These are phyloP conservation scores for Pilophorus perplexus DNA, from an alignment of 2,888 invertebrate genomes.

Conservation along the genomic window DNA sequence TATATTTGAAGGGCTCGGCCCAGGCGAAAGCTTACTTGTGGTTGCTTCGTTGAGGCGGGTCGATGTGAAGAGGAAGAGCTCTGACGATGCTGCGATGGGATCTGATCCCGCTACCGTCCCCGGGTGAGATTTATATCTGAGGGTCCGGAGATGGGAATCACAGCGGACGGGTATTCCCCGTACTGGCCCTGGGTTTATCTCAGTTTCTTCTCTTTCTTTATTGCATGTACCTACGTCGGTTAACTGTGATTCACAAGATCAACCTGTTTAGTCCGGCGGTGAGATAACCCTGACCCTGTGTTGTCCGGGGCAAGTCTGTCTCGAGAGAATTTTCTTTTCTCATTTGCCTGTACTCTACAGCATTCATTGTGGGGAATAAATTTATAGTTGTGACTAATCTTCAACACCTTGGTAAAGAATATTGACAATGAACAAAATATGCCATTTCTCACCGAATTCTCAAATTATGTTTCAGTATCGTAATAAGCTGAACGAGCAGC, in stretches of 20 bases:
- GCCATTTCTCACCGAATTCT: background rate
- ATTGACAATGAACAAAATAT: too few relatives aligned
- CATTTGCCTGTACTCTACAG: too few relatives aligned
- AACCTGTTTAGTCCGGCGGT: too few relatives aligned
- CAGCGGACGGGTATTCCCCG: background rate
- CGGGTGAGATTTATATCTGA: background rate
- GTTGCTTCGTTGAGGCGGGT: too few relatives aligned
- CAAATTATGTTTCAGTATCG: slow-evolving; percentile 76
- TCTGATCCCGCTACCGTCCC: background rate
- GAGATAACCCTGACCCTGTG: too few relatives aligned
- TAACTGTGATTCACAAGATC: background rate
- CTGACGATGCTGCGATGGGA: background rate
- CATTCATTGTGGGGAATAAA: too few relatives aligned
- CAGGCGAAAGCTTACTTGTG: too few relatives aligned
- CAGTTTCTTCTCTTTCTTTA: background rate
- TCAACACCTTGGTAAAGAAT: too few relatives aligned
- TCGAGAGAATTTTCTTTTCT: background rate
- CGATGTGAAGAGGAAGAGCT: too few relatives aligned
- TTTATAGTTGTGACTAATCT: too few relatives aligned
- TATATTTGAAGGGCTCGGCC: too few relatives aligned
- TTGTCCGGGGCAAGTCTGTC: background rate
- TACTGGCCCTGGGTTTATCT: background rate
- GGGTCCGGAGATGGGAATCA: background rate
- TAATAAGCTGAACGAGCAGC: slow-evolving; percentile 93
- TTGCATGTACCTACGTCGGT: background rate